Percentiles rank a stretch among this genome's conserved stretches.
These are phyloP conservation scores for Nasalis larvatus DNA, from an alignment of 2,113 vertebrate species.

Conservation along the genomic window DNA sequence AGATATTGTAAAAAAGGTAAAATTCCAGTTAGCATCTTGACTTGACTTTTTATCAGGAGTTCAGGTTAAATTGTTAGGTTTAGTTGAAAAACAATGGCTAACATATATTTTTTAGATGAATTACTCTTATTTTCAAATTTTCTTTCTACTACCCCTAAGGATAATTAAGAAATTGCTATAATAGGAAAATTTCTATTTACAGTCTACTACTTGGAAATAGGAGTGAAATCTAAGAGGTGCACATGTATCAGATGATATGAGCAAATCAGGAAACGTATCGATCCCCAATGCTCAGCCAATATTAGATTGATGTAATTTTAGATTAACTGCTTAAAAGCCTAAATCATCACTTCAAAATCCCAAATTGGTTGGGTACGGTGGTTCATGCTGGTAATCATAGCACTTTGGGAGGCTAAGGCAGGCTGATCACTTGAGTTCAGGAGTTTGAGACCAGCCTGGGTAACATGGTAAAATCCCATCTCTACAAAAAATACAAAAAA, in stretches of 20 bases:
- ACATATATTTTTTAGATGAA: conserved; percentile 11
- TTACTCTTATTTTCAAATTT: conserved; percentile 36
- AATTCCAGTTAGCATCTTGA: background rate
- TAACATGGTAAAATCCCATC: no score
- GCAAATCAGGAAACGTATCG: background rate
- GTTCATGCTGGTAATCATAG: no score
- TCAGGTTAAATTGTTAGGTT: conserved; percentile 16
- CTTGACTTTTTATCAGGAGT: background rate
- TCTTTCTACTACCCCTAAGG: background rate
- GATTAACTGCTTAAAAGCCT: background rate
- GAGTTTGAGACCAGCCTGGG: no score
- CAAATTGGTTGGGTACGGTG: background rate
- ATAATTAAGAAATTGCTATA: conserved; percentile 52
- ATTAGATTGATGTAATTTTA: background rate
- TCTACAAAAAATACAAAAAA: no score
- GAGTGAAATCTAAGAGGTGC: background rate
- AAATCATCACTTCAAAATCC: conserved; percentile 1
- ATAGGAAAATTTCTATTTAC: background rate
- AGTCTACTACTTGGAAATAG: background rate
- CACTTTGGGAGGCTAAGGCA: no score
- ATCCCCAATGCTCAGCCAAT: background rate
- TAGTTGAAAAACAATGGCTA: conserved; percentile 27
- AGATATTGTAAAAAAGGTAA: background rate
- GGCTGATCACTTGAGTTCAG: no score
- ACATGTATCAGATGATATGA: background rate